Evolutionary conservation across 1,140 invertebrate species (phyloP), one percentile per base, ranked within the genome.

Genomic region (Meloidogyne floridensis): DNA sequence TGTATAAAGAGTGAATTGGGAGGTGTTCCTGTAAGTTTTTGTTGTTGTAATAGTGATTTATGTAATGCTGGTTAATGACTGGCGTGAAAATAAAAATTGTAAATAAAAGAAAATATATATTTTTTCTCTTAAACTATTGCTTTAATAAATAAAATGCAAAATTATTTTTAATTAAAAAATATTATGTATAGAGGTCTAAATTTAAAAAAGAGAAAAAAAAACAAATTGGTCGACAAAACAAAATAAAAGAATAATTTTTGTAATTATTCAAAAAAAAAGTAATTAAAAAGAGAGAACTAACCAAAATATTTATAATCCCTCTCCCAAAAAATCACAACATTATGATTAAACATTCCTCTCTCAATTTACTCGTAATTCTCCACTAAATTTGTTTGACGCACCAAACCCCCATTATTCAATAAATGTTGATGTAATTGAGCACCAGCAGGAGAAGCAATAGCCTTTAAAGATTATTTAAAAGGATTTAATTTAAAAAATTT

Each of bases 11-110:
- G 72, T 43, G 80, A 77, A 18, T 54, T 82, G 2, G 51, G 47
- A 13, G 82, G 82, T 18, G 70, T 83, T 43, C 82, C 81, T 18
- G 82, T 84, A 20, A 84, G 82, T 42, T 84, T 84, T 75, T 84
- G 81, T 76, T 84, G 83, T 56, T 84, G 83, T 43, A 73, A 79
- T 73, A 70, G 13, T 65, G 72, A 84, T 53, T 75, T 84, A 11
- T 84, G 83, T 69, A 84, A 84, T 71, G 77, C 47, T 42, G 20
- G 72, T 32, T 32, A 32, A 32, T 15, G 81, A 82, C 74, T 20
- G 32, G 32, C 32, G 32, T 32, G 32, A 32, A 32, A 32, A 32
- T 32, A 32, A 32, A 32, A 32, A 32, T 32, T 32, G 32, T 32
- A 32, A 32, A 32, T 32, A 32, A 32, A 32, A 32, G 32, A 32